A percentile compares a stretch with the other conserved stretches of the same genome.
Evolutionary conservation across 1,140 invertebrate species (phyloP).

Genomic region (Liolophura sinensis): DNA sequence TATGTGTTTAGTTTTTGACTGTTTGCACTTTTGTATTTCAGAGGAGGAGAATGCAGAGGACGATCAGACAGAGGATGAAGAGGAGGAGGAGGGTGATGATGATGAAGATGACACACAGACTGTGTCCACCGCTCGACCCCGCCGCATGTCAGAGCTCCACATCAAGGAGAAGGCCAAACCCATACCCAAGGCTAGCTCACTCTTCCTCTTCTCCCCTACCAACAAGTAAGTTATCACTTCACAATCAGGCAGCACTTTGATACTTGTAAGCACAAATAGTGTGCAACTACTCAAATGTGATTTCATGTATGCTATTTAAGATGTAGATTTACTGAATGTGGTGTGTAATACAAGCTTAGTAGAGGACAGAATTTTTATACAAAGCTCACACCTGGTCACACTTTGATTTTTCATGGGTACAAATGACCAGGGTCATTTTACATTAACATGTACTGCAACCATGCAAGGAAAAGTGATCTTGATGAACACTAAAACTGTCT

Average conservation of each 20-base stretch:
- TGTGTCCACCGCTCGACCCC: slow-evolving; percentile 70
- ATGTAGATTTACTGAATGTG: too few relatives aligned
- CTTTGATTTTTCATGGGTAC: neutral
- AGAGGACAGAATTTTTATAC: too few relatives aligned
- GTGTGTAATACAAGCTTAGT: too few relatives aligned
- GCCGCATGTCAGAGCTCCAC: slow-evolving; percentile 90
- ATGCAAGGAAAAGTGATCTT: slow-evolving; percentile 4
- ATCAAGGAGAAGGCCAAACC: slow-evolving; percentile 84
- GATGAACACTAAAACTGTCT: neutral
- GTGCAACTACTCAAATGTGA: too few relatives aligned
- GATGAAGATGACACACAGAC: slow-evolving; percentile 64
- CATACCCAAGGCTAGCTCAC: slow-evolving; percentile 91
- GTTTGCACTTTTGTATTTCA: neutral
- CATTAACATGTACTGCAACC: neutral
- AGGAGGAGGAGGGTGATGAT: slow-evolving; percentile 52
- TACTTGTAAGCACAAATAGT: too few relatives aligned
- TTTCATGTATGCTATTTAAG: too few relatives aligned
- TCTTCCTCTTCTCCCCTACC: slow-evolving; percentile 94
- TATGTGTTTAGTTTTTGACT: neutral
- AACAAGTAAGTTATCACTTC: slow-evolving; percentile 80
- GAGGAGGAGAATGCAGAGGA: slow-evolving; percentile 69
- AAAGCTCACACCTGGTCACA: neutral
- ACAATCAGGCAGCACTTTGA: too few relatives aligned
- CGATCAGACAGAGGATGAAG: slow-evolving; percentile 56
- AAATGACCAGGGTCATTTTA: neutral